Percentiles rank a stretch among this genome's conserved stretches.
Evolutionary conservation across 2,797 vertebrate species (phyloP).

Genomic region (Sphaeramia orbicularis): DNA sequence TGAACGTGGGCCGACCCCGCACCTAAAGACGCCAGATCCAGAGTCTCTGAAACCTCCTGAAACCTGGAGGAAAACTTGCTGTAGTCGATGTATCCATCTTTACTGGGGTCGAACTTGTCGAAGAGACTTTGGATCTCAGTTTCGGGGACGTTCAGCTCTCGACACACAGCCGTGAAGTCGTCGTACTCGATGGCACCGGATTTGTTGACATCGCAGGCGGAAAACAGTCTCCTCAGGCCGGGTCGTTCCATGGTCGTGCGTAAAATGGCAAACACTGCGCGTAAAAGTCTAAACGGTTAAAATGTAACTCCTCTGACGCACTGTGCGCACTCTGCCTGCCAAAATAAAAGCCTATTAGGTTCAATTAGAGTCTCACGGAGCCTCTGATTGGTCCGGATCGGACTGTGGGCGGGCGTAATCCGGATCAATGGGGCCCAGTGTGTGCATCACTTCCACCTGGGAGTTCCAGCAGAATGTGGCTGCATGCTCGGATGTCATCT

Average conservation of each 20-base stretch:
- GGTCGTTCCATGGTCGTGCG: constrained; percentile 63
- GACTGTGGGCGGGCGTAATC: constrained; percentile 37
- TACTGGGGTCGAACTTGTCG: constrained; percentile 78
- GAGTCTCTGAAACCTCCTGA: constrained; percentile 79
- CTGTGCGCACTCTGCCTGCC: not conserved
- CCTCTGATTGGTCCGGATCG: constrained; percentile 57
- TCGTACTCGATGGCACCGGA: constrained; percentile 83
- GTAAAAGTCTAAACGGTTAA: not conserved
- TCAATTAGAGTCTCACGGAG: constrained; percentile 5
- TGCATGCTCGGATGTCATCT: constrained; percentile 2
- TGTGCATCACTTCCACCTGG: constrained; percentile 1
- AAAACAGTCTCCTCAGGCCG: constrained; percentile 67
- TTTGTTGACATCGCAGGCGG: constrained; percentile 82
- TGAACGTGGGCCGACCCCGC: constrained; percentile 22
- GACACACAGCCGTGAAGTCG: constrained; percentile 82
- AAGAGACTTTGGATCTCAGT: constrained; percentile 76
- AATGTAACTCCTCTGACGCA: not conserved
- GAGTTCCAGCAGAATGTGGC: not conserved
- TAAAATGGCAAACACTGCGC: too few relatives aligned
- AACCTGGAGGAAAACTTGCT: constrained; percentile 82
- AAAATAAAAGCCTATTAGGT: constrained; percentile 14
- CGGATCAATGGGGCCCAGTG: constrained; percentile 1
- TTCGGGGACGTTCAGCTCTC: constrained; percentile 80
- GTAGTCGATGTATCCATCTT: constrained; percentile 84
- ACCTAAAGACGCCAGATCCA: constrained; percentile 71